A percentile compares a stretch with the other conserved stretches of the same genome.
phyloP scores from a whole-genome alignment of 2,888 invertebrate species.

The Drosophila parthenogenetica region DNA sequence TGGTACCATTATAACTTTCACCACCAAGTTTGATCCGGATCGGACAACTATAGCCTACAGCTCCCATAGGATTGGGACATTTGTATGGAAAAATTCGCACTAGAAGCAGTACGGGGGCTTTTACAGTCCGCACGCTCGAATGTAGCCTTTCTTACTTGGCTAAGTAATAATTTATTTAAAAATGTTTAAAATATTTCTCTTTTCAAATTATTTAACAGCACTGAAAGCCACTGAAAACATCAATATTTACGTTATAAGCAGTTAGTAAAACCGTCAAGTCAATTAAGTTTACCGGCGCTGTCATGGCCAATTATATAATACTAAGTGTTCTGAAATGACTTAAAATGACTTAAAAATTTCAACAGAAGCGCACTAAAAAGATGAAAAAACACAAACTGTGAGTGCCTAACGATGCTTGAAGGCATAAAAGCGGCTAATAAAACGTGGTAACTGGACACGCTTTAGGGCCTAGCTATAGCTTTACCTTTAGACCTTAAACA shows the following conservation, averaged over 20 bases:
- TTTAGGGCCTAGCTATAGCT: neutral
- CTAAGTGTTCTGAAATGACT: constrained; percentile 18
- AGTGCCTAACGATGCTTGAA: constrained; percentile 58
- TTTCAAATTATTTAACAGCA: too few species aligned
- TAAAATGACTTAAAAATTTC: constrained; percentile 56
- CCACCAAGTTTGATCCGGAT: too few species aligned
- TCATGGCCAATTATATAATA: constrained; percentile 10
- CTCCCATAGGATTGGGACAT: too few species aligned
- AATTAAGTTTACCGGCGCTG: constrained; percentile 11
- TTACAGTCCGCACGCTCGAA: too few species aligned
- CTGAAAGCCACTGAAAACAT: too few species aligned
- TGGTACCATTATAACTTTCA: too few species aligned
- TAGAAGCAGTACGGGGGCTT: too few species aligned
- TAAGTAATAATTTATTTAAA: too few species aligned
- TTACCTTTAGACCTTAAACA: constrained; percentile 2
- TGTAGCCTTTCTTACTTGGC: too few species aligned
- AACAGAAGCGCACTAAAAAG: constrained; percentile 47
- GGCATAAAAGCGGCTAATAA: constrained; percentile 61
- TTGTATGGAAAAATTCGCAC: too few species aligned
- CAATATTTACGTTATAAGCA: constrained; percentile 4
- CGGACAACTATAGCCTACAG: too few species aligned
- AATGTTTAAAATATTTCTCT: too few species aligned
- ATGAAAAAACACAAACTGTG: neutral
- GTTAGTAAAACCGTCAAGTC: constrained; percentile 19
- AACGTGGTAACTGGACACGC: constrained; percentile 37